Conservation (phyloP, 2,113 vertebrate genomes). For the Phyllostomus discolor region DNA sequence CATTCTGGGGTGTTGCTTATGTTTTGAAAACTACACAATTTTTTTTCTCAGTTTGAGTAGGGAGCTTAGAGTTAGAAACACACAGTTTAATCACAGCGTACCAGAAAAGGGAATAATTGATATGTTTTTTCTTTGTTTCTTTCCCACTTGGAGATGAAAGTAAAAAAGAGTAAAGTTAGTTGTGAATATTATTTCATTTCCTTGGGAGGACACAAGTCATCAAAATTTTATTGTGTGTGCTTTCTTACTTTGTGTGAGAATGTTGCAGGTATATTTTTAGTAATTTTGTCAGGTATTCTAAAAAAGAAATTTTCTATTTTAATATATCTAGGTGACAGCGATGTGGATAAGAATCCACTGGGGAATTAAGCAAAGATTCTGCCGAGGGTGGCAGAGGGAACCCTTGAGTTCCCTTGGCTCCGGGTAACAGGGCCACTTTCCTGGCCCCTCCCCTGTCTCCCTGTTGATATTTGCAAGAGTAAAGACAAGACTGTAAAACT, state of each 20-base stretch:
- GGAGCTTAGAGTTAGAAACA: background rate
- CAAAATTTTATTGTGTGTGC: background rate
- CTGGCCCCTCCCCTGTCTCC: background rate
- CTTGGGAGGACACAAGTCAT: background rate
- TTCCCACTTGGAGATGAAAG: conserved; percentile 32
- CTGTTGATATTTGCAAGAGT: background rate
- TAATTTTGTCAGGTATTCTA: conserved; percentile 3
- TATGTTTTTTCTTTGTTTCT: background rate
- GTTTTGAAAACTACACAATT: conserved; percentile 18
- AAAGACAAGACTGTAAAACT: background rate
- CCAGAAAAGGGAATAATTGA: background rate
- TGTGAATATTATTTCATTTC: conserved; percentile 38
- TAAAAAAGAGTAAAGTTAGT: background rate
- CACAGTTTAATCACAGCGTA: background rate
- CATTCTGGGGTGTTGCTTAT: background rate
- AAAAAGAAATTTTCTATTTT: conserved; percentile 15
- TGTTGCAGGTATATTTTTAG: conserved; percentile 16
- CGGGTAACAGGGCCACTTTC: background rate
- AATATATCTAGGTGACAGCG: background rate
- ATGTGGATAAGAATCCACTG: background rate
- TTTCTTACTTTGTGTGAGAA: conserved; percentile 32
- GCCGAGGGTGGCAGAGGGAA: background rate
- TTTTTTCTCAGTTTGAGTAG: background rate
- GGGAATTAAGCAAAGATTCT: background rate
- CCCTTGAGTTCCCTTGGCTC: background rate